Base-by-base conservation (phyloP, 2,113 vertebrate species). In the Cettia cetti region DNA sequence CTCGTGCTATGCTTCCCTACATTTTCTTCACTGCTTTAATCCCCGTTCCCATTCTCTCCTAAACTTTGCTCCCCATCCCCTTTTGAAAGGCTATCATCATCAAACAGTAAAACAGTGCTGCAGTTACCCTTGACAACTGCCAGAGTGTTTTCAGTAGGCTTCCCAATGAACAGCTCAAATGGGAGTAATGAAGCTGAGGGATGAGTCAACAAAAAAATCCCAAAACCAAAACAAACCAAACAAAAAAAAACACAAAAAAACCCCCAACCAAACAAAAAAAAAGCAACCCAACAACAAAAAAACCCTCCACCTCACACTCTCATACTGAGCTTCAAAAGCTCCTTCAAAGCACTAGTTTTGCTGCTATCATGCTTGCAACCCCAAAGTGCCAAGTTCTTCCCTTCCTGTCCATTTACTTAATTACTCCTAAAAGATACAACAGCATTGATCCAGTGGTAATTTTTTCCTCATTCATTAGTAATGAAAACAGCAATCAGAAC, bases 101-200 rank as follows among this genome's bases (percentile, higher is more conserved):
- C 59, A 74, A 76, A 69, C 4, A 60, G 53, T 27, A 45, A 45
- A 74, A 52, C 19, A 61, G 35, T 17, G 7, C 35, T 77, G 35
- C 19, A 77, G 40, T 69, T 70, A 44, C 69, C 42, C 79, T 61
- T 88, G 61, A 85, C 42, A 82, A 44, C 65, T 52, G 53, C 39
- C 64, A 72, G 33, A 53, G 30, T 61, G 56, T 82, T 85, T 92
- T 66, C 82, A 85, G 50, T 4, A 82, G 52, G 59, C 26, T 95
- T 92, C 45, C 63, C 49, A 72, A 69, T 4, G 30, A 77, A 64
- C n/a, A 79, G 52, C 26, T 59, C 70, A 82, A 65, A 63, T 16
- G 52, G 83, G 31, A 90, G 18, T 23, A 75, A 79, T 53, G 42
- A 79, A 86, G 11, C 40, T 59, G 65, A 84, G 8, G 6, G 44